Evolutionary conservation across 2,113 vertebrate genomes (phyloP), one percentile per base, ranked within the genome.

Genomic region (Chloebia gouldiae): DNA sequence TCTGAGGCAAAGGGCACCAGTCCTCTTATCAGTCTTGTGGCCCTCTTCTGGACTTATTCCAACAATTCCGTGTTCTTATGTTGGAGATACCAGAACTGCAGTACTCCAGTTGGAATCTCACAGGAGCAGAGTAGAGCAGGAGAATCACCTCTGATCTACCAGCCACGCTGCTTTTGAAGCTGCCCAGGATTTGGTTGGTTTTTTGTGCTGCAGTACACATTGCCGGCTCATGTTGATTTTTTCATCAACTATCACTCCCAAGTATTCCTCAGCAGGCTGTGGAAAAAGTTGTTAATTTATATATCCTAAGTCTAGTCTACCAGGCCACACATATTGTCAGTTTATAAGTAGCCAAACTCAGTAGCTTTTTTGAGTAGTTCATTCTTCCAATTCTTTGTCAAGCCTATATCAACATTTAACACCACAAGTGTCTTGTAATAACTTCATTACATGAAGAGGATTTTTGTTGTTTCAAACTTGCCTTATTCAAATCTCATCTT

Each of bases 11-110:
- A 27, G 15, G 57, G 19, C 15, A 33, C 15, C 27, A 59, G 27
- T 28, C 13, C 12, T 81, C 12, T 44, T 51, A 16, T 2, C 13
- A 66, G 24, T 33, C 28, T 44, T 0, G 0, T 33, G 15, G 8
- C 27, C 22, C 28, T 73, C 15, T 33, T 51, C 44, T 57, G 27
- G 33, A 20, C 44, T 73, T 59, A 8, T 40, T 51, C 37, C 37
- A 59, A n/a, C 15, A 20, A 7, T 51, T 88, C 33, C 7, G 3
- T 30, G 27, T 66, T 50, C 51, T 28, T 20, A 14, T 17, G 9
- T 0, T 73, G 37, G 9, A 15, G 33, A 24, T 27, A n/a, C 27
- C 15, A 59, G 13, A 59, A 51, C 30, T 24, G 27, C 27, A 37
- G 15, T 28, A 28, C 7, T 57, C 18, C 77, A 30, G 23, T 28